A percentile compares a stretch with the other conserved stretches of the same genome.
phyloP scores from a whole-genome alignment of 1,140 invertebrate genomes.

The Microplitis mediator region DNA sequence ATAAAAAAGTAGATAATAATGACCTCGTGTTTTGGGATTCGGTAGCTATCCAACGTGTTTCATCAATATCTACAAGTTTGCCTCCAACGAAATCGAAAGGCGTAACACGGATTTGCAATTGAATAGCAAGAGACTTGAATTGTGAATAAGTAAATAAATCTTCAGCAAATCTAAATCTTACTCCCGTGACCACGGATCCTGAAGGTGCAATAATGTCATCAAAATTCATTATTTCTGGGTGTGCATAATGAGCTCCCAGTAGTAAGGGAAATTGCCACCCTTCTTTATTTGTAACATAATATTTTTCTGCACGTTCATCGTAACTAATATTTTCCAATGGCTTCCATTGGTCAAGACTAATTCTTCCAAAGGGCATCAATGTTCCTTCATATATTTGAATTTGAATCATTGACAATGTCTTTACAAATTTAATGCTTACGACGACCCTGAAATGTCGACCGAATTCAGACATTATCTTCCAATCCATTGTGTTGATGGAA shows the following conservation, averaged over 20 bases:
- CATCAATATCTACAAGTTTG: not conserved
- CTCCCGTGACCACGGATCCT: not conserved
- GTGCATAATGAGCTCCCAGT: not conserved
- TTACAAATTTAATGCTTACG: not conserved
- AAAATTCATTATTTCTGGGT: not conserved
- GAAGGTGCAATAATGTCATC: not conserved
- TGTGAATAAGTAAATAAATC: not conserved
- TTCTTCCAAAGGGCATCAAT: not conserved
- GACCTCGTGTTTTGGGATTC: not conserved
- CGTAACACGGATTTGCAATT: not conserved
- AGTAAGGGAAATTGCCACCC: not conserved
- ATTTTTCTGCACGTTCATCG: not conserved
- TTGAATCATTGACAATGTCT: not conserved
- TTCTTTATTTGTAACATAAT: not conserved
- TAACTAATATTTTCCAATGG: not conserved
- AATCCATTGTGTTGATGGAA: too few relatives aligned
- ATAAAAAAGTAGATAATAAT: not conserved
- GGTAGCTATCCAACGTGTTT: not conserved
- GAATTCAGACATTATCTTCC: too few relatives aligned
- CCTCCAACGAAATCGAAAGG: not conserved
- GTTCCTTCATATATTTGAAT: not conserved
- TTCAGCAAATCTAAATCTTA: not conserved
- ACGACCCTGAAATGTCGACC: not conserved
- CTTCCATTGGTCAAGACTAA: not conserved
- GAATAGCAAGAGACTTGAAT: not conserved